Evolutionary conservation across 1,140 invertebrate species (phyloP).

Genomic region (Tetragonula clypearis): DNA sequence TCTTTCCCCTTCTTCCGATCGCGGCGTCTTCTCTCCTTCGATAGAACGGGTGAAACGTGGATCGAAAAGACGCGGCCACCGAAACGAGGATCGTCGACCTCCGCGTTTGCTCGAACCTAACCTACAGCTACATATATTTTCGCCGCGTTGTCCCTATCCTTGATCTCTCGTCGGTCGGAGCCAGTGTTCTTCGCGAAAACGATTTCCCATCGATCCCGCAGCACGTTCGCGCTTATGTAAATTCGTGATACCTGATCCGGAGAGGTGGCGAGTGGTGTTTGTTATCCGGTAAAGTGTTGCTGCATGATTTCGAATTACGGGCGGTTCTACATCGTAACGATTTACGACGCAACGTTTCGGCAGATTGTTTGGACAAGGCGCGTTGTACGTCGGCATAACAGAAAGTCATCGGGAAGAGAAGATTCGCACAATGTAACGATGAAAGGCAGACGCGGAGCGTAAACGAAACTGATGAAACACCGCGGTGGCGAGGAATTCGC

Average conservation of each 20-base stretch:
- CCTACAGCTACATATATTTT: background rate
- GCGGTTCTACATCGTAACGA: background rate
- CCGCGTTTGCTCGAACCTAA: background rate
- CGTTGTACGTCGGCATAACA: background rate
- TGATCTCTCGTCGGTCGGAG: background rate
- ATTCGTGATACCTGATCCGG: background rate
- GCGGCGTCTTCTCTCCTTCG: background rate
- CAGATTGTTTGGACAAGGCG: constrained; percentile 4
- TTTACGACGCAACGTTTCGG: background rate
- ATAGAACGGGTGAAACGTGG: background rate
- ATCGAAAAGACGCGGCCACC: background rate
- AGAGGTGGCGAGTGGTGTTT: background rate
- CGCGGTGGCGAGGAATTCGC: background rate
- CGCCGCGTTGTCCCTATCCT: background rate
- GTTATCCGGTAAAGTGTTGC: background rate
- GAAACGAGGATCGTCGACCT: constrained; percentile 17
- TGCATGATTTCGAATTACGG: background rate
- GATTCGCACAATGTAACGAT: background rate
- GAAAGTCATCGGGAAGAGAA: background rate
- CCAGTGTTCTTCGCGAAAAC: background rate
- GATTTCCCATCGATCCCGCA: background rate
- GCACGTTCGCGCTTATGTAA: background rate
- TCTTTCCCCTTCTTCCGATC: background rate
- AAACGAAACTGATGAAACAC: constrained; percentile 8
- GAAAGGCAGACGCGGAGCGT: constrained; percentile 15